Evolutionary conservation across 2,113 vertebrate species (phyloP).

Genomic region (Halcyon malimbica): DNA sequence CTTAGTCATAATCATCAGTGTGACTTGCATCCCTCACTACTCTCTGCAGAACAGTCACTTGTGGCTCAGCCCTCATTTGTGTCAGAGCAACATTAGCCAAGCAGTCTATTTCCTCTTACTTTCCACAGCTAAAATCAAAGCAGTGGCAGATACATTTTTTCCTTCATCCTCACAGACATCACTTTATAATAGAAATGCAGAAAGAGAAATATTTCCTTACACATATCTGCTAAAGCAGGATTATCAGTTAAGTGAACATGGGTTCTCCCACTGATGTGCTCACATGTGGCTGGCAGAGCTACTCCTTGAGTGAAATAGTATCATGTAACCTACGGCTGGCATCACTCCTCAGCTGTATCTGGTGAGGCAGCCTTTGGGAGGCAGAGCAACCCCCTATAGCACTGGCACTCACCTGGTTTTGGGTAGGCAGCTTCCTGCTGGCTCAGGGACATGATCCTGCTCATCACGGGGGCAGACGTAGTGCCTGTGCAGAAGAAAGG

Average conservation of each 20-base stretch:
- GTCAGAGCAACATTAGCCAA: neutral
- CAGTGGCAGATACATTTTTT: neutral
- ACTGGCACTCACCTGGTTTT: neutral
- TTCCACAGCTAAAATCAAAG: neutral
- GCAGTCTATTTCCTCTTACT: neutral
- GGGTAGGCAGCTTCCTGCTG: neutral
- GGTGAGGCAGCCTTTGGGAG: neutral
- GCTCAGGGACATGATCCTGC: neutral
- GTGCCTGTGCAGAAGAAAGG: neutral
- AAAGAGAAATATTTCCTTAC: neutral
- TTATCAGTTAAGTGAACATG: neutral
- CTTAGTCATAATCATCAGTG: neutral
- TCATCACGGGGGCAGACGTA: neutral
- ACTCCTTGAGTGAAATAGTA: neutral
- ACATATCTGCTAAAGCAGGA: neutral
- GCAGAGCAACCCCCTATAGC: neutral
- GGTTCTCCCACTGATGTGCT: neutral
- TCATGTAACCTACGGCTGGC: neutral
- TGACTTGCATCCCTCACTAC: accelerated
- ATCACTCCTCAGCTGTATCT: neutral
- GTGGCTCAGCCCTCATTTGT: neutral
- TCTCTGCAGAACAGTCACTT: neutral
- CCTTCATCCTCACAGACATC: neutral
- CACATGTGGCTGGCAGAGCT: neutral
- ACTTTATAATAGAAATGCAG: neutral